Conservation (phyloP, 2,113 vertebrate genomes). For the Canis aureus region DNA sequence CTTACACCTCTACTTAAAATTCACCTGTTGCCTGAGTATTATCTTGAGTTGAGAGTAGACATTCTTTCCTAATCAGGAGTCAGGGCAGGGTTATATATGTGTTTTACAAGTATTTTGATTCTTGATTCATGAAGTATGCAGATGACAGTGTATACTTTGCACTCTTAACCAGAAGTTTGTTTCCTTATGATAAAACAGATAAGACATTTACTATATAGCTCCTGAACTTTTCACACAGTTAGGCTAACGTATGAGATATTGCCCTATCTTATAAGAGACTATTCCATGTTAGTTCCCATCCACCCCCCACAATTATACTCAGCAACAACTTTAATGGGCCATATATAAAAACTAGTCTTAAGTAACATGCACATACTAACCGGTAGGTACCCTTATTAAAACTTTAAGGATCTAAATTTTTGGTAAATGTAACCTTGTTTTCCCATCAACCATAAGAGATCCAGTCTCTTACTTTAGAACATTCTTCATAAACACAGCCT, state of each 20-base stretch:
- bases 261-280: constrained; percentile 55
- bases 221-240: constrained; percentile 75
- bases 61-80: background rate
- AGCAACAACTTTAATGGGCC: constrained; percentile 76
- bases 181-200: constrained; percentile 79
- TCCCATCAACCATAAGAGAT: constrained; percentile 29
- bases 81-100: background rate
- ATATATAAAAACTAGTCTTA: constrained; percentile 78
- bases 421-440: constrained; percentile 69
- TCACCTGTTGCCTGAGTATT: background rate
- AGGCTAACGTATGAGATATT: constrained; percentile 54
- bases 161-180: constrained; percentile 73
- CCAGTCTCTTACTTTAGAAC: constrained; percentile 59
- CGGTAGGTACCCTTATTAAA: constrained; percentile 77
- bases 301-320: background rate
- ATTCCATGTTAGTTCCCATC: constrained; percentile 59
- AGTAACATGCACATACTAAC: constrained; percentile 69
- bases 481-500: constrained; percentile 60
- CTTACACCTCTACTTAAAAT: constrained; percentile 46
- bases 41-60: background rate
- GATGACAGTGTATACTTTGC: constrained; percentile 76
- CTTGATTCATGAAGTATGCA: constrained; percentile 62
- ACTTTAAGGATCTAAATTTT: constrained; percentile 61
- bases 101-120: constrained; percentile 54
- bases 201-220: constrained; percentile 74